These are phyloP conservation scores for Bufo gargarizans DNA, from an alignment of 2,113 vertebrate species.

Conservation along the genomic window DNA sequence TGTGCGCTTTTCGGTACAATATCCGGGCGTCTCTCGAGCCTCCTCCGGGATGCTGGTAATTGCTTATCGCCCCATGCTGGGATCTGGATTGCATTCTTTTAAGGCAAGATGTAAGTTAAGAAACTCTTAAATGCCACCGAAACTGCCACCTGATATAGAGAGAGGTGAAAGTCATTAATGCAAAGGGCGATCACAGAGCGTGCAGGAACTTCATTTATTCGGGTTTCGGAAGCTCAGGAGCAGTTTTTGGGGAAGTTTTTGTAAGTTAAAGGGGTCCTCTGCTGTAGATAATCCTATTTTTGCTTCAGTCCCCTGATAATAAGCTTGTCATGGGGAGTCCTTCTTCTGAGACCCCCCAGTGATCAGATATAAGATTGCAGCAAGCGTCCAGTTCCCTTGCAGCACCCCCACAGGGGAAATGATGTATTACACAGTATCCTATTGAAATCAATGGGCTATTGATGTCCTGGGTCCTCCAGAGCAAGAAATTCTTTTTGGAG, in stretches of 20 bases:
- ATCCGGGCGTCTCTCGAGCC: constrained; percentile 5
- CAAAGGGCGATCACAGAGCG: neutral
- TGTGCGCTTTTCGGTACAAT: neutral
- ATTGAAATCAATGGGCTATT: neutral
- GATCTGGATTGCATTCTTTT: constrained; percentile 51
- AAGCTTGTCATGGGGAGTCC: neutral
- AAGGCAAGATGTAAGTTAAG: constrained; percentile 29
- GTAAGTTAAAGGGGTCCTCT: neutral
- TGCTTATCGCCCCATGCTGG: constrained; percentile 37
- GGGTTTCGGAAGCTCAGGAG: neutral
- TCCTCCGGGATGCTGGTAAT: constrained; percentile 29
- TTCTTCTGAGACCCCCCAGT: neutral
- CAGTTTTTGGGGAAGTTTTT: neutral
- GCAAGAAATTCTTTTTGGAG: no score
- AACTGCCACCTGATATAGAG: neutral
- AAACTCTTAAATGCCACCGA: constrained; percentile 39
- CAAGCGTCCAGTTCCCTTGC: neutral
- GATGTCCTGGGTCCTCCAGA: no score
- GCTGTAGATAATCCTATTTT: neutral
- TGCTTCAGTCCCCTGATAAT: neutral
- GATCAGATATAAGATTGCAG: neutral
- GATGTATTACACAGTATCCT: neutral
- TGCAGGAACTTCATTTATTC: neutral
- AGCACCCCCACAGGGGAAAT: neutral
- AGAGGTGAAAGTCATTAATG: neutral